A percentile compares a stretch with the other conserved stretches of the same genome.
phyloP scores from a whole-genome alignment of 2,888 invertebrate species.

The Pollenia amentaria region DNA sequence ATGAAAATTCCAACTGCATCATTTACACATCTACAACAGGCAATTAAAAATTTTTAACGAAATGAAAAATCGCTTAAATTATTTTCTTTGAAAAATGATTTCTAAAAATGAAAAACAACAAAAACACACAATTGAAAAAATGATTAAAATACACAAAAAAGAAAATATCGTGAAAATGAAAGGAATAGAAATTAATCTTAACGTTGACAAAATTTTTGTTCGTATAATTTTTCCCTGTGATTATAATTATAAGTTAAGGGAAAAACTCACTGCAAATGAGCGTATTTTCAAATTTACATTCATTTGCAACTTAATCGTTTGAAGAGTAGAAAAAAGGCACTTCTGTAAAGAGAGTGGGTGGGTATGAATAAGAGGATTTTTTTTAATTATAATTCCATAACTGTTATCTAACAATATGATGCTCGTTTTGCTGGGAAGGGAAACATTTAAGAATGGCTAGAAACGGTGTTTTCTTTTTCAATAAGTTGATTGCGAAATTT shows the following conservation, averaged over 20 bases:
- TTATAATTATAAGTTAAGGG: constrained; percentile 48
- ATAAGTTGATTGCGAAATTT: no score
- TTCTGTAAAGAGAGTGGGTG: background rate
- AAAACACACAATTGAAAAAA: background rate
- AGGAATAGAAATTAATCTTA: constrained; percentile 52
- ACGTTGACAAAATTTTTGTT: constrained; percentile 46
- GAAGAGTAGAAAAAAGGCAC: constrained; percentile 32
- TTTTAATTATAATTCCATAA: constrained; percentile 61
- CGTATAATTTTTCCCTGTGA: background rate
- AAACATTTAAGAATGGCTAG: background rate
- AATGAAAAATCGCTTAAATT: constrained; percentile 40
- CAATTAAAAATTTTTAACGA: constrained; percentile 40
- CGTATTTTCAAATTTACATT: constrained; percentile 59
- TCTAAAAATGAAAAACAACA: constrained; percentile 16
- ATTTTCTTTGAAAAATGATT: constrained; percentile 28
- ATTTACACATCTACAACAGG: constrained; percentile 20
- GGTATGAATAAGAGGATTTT: constrained; percentile 46
- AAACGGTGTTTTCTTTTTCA: no score
- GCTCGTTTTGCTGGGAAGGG: background rate
- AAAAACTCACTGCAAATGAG: constrained; percentile 56
- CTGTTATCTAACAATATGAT: constrained; percentile 24
- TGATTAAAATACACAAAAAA: constrained; percentile 3
- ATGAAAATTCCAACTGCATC: background rate
- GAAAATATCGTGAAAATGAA: constrained; percentile 29
- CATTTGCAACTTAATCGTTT: constrained; percentile 55